Base-by-base conservation (phyloP, 2,113 vertebrate genomes). In the Oceanodroma tethys region DNA sequence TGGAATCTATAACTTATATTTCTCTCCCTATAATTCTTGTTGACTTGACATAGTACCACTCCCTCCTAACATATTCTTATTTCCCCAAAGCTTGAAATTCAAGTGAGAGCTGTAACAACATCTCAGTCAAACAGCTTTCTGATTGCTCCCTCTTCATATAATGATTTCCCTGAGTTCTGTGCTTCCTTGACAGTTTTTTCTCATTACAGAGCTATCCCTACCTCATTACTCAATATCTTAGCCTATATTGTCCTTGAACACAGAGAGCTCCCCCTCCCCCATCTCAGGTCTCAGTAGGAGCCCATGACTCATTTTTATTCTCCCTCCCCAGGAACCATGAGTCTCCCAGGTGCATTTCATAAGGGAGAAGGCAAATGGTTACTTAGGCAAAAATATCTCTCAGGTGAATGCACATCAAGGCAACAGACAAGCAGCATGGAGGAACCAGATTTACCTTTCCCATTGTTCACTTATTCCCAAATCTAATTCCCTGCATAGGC, bases 121-220 rank as follows among this genome's bases (percentile, higher is more conserved):
- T 47, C 74, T 94, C 38, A 12, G 66, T 62, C 78, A 76, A 97
- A 82, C 68, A 91, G 60, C 50, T 82, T 91, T 29, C 34, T 58
- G 78, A 95, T 66, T 90, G 70, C 26, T 88, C 81, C 29, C n/a
- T 85, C 78, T 84, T 84, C 45, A 50, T 80, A 56, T n/a, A 91
- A 65, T 23, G 26, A 87, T 80, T 85, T 93, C 73, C 65, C 70
- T 66, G 53, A 72, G 42, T 91, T 85, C 75, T 80, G 32, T 73
- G 53, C 83, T 95, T 95, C 48, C 76, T 86, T 89, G 76, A 95
- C 93, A 97, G 76, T 56, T 95, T 91, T 91, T 89, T 95, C 89
- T 81, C 88, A 89, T 92, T 95, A 89, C 23, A 82, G 66, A 84
- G 7, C 43, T 82, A 86, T 89, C 92, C 40, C 88, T 94, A 66